Percentiles rank a stretch among this genome's conserved stretches.
phyloP scores from a whole-genome alignment of 1,140 invertebrate genomes.

The Zaprionus gabonicus region DNA sequence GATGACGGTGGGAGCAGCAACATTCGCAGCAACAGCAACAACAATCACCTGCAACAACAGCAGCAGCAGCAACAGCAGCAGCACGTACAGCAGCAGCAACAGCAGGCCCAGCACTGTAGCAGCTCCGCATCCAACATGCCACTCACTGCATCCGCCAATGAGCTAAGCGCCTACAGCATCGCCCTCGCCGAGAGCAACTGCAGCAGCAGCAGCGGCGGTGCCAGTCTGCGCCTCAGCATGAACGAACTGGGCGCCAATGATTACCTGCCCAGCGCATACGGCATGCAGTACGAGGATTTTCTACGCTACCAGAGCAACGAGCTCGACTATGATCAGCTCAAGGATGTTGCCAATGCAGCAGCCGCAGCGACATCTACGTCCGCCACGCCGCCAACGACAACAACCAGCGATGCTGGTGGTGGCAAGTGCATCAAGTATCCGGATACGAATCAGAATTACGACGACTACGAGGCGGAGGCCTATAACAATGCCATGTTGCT shows the following conservation, averaged over 20 bases:
- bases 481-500: conserved; percentile 86
- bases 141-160: conserved; percentile 43
- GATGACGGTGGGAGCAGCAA: conserved; percentile 46
- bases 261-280: conserved; percentile 64
- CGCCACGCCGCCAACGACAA: background rate
- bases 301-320: conserved; percentile 72
- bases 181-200: conserved; percentile 60
- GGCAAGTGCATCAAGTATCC: conserved; percentile 89
- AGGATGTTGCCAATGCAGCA: conserved; percentile 27
- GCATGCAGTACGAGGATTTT: conserved; percentile 79
- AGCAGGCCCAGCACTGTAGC: conserved; percentile 51
- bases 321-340: conserved; percentile 60
- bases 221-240: conserved; percentile 48
- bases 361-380: background rate
- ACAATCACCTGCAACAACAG: conserved; percentile 20
- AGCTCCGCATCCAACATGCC: conserved; percentile 37
- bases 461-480: conserved; percentile 86
- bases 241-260: conserved; percentile 61
- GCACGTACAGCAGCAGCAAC: conserved; percentile 35
- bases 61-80: conserved; percentile 39
- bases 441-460: conserved; percentile 84
- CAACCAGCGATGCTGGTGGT: conserved; percentile 4
- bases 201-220: conserved; percentile 36
- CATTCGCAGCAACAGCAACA: conserved; percentile 27
- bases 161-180: conserved; percentile 60